A percentile compares a stretch with the other conserved stretches of the same genome.
These are phyloP conservation scores for Stenurella melanura DNA, from an alignment of 2,888 invertebrate species.

Conservation along the genomic window DNA sequence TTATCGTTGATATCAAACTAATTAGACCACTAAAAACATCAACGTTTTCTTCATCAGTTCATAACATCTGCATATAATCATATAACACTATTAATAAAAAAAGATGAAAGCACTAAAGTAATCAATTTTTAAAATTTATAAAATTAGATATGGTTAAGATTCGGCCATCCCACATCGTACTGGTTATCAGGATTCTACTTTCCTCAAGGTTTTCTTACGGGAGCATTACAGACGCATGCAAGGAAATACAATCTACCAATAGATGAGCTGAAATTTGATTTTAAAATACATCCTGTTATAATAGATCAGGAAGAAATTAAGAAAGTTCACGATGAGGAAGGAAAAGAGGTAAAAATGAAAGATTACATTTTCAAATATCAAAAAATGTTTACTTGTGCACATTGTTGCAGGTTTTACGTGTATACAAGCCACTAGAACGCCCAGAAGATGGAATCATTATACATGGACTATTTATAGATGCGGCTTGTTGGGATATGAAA, in stretches of 20 bases:
- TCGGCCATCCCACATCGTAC: conserved; percentile 85
- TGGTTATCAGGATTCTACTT: conserved; percentile 97
- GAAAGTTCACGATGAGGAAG: conserved; percentile 69
- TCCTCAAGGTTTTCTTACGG: conserved; percentile 94
- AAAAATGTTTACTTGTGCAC: neutral
- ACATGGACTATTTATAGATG: conserved; percentile 91
- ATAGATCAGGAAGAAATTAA: conserved; percentile 83
- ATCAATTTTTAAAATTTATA: conserved; percentile 10
- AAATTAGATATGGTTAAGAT: conserved; percentile 81
- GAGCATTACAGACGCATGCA: conserved; percentile 91
- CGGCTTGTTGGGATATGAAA: conserved; percentile 87
- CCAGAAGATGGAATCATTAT: conserved; percentile 83
- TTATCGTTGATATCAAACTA: no score
- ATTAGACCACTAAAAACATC: no score
- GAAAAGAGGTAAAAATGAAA: conserved; percentile 64
- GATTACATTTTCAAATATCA: neutral
- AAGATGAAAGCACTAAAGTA: no score
- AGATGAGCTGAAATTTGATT: conserved; percentile 89
- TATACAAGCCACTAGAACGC: conserved; percentile 76
- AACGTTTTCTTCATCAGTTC: no score
- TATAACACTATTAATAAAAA: no score
- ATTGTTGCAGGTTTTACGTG: conserved; percentile 67
- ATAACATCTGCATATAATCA: no score
- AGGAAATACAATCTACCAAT: conserved; percentile 90
- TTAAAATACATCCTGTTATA: conserved; percentile 76